Percentiles rank a stretch among this genome's conserved stretches.
phyloP scores from a whole-genome alignment of 2,888 invertebrate genomes.

The Nomada flava region DNA sequence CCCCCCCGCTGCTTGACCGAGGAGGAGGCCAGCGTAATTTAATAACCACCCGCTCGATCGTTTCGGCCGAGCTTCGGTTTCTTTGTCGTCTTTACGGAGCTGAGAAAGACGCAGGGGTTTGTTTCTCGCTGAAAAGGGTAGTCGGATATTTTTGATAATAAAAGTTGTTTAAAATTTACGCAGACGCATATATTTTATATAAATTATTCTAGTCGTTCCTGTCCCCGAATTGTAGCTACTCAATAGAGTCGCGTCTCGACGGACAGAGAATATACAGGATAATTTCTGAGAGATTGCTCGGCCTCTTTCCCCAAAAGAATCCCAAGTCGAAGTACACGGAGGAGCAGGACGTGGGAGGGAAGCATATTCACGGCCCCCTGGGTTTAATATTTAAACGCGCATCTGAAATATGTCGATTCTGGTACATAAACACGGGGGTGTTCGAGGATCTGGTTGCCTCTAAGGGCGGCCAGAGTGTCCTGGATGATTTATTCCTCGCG shows the following conservation, averaged over 20 bases:
- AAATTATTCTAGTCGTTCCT: no score
- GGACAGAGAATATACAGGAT: background rate
- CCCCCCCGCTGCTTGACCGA: conserved; percentile 20
- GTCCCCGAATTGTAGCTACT: no score
- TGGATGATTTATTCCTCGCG: conserved; percentile 80
- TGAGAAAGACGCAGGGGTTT: no score
- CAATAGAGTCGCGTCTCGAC: no score
- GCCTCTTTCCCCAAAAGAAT: conserved; percentile 23
- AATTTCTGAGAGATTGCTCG: conserved; percentile 12
- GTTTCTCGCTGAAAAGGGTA: no score
- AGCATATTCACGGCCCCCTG: conserved; percentile 62
- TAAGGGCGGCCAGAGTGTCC: conserved; percentile 60
- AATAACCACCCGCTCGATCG: conserved; percentile 56
- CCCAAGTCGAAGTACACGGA: conserved; percentile 42
- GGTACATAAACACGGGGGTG: conserved; percentile 80
- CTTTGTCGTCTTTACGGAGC: background rate
- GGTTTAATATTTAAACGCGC: conserved; percentile 83
- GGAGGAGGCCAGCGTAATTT: conserved; percentile 56
- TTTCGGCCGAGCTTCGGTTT: background rate
- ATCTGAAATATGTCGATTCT: conserved; percentile 84
- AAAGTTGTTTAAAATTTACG: no score
- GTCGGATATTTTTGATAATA: no score
- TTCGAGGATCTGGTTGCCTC: conserved; percentile 49
- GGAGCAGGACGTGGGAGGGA: conserved; percentile 30
- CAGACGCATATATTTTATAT: no score